phyloP scores from a whole-genome alignment of 2,797 vertebrate species.

The Columba guinea region DNA sequence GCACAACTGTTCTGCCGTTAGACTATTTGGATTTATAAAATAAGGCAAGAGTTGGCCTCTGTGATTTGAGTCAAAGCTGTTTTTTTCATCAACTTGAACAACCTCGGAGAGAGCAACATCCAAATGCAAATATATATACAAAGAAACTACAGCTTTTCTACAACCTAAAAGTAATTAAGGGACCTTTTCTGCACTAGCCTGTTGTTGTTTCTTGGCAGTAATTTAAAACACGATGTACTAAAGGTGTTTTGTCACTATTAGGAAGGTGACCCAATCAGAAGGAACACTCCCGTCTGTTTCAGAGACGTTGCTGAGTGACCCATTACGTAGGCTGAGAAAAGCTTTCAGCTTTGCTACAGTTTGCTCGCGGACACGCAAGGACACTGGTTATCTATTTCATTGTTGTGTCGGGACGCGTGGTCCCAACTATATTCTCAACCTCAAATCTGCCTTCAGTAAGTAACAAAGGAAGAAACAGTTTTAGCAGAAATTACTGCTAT shows the following conservation, averaged over 20 bases:
- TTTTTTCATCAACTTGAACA: background rate
- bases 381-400: background rate
- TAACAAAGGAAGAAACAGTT: background rate
- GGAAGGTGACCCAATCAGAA: background rate
- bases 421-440: background rate
- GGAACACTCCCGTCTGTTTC: background rate
- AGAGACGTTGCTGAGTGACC: background rate
- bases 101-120: background rate
- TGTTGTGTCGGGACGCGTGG: rapidly evolving
- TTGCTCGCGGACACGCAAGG: background rate
- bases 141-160: background rate
- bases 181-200: background rate
- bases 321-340: background rate
- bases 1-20: background rate
- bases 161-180: background rate
- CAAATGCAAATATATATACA: background rate
- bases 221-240: background rate
- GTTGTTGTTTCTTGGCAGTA: background rate
- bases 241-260: background rate
- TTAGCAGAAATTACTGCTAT: background rate
- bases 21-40: background rate
- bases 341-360: background rate
- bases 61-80: background rate
- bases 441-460: background rate
- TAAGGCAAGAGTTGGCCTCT: background rate